Evolutionary conservation across 1,140 invertebrate species (phyloP).

Genomic region (Battus philenor): DNA sequence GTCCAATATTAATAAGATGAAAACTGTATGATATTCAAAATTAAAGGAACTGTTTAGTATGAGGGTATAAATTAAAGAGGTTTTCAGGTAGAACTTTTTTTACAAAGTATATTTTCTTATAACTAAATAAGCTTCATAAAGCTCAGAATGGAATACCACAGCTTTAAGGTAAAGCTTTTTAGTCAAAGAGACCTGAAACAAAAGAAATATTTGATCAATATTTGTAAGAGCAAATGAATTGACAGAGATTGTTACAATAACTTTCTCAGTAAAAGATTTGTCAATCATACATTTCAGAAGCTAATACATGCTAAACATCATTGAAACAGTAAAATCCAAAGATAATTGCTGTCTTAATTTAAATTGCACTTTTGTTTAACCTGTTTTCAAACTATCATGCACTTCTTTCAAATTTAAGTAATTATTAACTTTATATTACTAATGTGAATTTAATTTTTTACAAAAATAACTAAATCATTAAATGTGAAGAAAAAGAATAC

Average conservation of each 20-base stretch:
- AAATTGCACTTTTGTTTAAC: too few species aligned
- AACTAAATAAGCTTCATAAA: conserved; percentile 66
- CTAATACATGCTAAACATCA: conserved; percentile 75
- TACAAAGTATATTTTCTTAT: conserved; percentile 63
- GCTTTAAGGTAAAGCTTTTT: conserved; percentile 74
- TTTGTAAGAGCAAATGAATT: background rate
- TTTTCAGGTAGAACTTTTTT: conserved; percentile 39
- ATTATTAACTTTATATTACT: too few species aligned
- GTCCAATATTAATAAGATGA: too few species aligned
- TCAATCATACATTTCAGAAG: conserved; percentile 75
- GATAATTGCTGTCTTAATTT: too few species aligned
- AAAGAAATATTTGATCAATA: conserved; percentile 34
- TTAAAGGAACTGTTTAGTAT: background rate
- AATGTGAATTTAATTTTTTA: too few species aligned
- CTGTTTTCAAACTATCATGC: too few species aligned
- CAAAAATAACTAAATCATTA: too few species aligned
- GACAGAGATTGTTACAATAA: too few species aligned
- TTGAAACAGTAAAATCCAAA: too few species aligned
- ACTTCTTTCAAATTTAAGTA: too few species aligned
- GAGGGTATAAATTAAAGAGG: background rate
- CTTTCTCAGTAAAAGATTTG: conserved; percentile 54
- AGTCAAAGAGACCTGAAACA: conserved; percentile 85
- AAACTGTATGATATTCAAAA: too few species aligned
- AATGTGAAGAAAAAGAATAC: too few species aligned
- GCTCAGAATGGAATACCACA: conserved; percentile 62